Base-by-base conservation (phyloP, 2,888 invertebrate genomes). In the Oeneis ivallda region DNA sequence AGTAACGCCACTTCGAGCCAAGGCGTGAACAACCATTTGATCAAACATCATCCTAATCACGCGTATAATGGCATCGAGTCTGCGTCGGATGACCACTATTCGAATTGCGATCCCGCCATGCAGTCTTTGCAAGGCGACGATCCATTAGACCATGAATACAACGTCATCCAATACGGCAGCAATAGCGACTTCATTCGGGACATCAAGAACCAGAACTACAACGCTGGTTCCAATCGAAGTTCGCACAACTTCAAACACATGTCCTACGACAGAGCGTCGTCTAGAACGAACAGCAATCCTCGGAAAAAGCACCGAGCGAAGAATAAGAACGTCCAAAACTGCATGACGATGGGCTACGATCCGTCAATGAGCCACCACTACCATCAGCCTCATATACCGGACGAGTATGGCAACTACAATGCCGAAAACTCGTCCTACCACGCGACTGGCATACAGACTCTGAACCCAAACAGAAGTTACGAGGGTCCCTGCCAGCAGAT, bases 321-420 rank as follows among this genome's bases (percentile, higher is more conserved):
- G 79, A 92, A 91, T 70, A 92, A 92, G 71, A 92, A 89, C 72
- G 84, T 89, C 72, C 94, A 89, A 82, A 94, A 88, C 75, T 94
- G 82, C 82, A 93, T 80, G 93, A 93, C 88, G 69, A 93, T 94
- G 84, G 92, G 93, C 1, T 94, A 93, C 80, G 94, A 94, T 70
- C 83, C 92, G 0, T 80, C 92, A 0, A 83, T 90, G 76, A 85
- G 86, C 0, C 92, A 92, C 56, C 92, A 92, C 64, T 92, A 92
- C 76, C 92, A 92, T 61, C 92, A 92, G 72, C 93, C 93, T 0
- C 93, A 93, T 74, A 76, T 92, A 74, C 90, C 89, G 34, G 92
- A 92, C 66, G 89, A 89, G 70, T 92, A 90, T 66, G 90, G 87
- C 32, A 91, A 89, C 66, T 92, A 87, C 57, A 91, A 89, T 58